Conservation (phyloP, 2,797 vertebrate species). For the Lepilemur ruficaudatus region DNA sequence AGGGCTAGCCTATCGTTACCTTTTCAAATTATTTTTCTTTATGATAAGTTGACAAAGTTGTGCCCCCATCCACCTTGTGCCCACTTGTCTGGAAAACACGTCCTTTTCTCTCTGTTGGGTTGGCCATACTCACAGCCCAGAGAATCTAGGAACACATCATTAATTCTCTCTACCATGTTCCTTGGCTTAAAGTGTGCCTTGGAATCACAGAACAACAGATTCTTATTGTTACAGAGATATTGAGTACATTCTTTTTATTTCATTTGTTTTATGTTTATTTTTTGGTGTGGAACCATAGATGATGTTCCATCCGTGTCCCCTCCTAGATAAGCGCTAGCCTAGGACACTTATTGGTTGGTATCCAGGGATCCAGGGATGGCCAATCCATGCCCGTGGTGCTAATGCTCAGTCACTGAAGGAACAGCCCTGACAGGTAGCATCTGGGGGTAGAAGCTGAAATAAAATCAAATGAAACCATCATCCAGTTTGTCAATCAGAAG, state of each 20-base stretch:
- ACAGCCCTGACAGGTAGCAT: background rate
- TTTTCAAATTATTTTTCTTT: background rate
- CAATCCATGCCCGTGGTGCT: background rate
- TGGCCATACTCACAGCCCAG: background rate
- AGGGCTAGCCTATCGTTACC: background rate
- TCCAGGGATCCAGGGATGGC: background rate
- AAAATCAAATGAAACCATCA: background rate
- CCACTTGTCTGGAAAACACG: background rate
- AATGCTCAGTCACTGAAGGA: background rate
- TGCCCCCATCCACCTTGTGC: background rate
- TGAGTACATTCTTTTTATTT: background rate
- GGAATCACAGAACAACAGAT: background rate
- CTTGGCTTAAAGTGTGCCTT: background rate
- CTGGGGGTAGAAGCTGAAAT: background rate
- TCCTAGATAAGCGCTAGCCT: background rate
- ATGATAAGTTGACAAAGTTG: background rate
- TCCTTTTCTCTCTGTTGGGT: background rate
- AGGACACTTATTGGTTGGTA: background rate
- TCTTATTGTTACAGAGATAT: background rate
- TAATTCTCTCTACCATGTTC: background rate
- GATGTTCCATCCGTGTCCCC: background rate
- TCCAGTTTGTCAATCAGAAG: background rate
- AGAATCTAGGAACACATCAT: background rate
- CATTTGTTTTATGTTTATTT: background rate
- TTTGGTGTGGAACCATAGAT: background rate